These are phyloP conservation scores for Acromyrmex echinatior DNA, from an alignment of 1,140 invertebrate genomes.

Conservation along the genomic window DNA sequence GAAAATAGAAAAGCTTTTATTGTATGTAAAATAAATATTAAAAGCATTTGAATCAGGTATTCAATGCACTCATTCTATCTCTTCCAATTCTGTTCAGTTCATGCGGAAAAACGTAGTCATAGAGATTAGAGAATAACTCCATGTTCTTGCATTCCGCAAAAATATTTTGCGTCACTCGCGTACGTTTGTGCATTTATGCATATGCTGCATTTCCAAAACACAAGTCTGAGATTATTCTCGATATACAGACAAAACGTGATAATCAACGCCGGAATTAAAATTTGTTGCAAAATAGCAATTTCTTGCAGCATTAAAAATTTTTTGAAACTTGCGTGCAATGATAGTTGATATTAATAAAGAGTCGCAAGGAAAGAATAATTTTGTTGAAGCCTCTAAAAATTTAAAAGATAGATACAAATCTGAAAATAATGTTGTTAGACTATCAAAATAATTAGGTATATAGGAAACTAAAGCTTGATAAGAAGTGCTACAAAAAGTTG, in stretches of 20 bases:
- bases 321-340: not conserved
- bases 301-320: not conserved
- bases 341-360: not conserved
- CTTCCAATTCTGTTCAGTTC: conserved; percentile 8
- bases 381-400: no score
- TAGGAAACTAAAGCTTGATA: no score
- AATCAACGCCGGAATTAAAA: not conserved
- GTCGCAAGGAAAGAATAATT: no score
- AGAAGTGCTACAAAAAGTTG: no score
- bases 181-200: not conserved
- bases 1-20: not conserved
- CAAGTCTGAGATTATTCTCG: conserved; percentile 33
- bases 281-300: conserved; percentile 11
- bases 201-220: conserved; percentile 21
- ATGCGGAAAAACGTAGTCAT: conserved; percentile 26
- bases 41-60: conserved; percentile 1
- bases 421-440: no score
- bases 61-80: not conserved
- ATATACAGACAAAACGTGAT: not conserved
- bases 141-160: conserved; percentile 24
- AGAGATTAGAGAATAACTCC: conserved; percentile 38
- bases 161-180: not conserved
- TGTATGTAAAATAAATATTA: not conserved
- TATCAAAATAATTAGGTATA: no score
- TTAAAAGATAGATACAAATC: no score